phyloP scores from a whole-genome alignment of 2,888 invertebrate species.

The Rhagonycha lutea region DNA sequence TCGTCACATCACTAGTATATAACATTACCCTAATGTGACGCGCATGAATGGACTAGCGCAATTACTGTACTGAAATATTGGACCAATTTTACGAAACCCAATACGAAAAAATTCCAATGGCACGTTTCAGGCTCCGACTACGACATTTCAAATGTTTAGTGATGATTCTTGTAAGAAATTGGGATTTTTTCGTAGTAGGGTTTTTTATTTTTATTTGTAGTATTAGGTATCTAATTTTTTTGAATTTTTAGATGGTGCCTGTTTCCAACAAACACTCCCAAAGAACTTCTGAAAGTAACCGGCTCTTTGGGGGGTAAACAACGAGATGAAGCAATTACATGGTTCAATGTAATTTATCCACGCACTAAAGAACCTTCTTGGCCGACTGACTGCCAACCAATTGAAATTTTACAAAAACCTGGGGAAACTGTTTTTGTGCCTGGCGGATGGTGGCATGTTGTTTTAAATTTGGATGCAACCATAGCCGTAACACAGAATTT shows the following conservation, averaged over 20 bases:
- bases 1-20: too few relatives aligned
- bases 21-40: too few relatives aligned
- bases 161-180: background rate
- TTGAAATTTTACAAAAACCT: conserved; percentile 92
- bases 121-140: background rate
- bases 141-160: too few relatives aligned
- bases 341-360: conserved; percentile 96
- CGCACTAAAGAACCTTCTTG: conserved; percentile 85
- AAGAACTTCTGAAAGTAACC: conserved; percentile 91
- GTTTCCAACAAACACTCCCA: conserved; percentile 95
- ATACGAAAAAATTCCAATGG: background rate
- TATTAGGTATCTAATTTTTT: background rate
- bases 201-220: background rate
- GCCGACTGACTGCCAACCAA: conserved; percentile 89
- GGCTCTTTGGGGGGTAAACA: conserved; percentile 94
- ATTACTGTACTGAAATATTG: too few relatives aligned
- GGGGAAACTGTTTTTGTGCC: conserved; percentile 99
- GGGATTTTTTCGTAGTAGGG: too few relatives aligned
- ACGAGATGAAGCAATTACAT: conserved; percentile 96
- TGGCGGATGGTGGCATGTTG: conserved; percentile 99
- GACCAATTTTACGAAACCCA: background rate
- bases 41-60: too few relatives aligned
- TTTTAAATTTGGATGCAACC: conserved; percentile 93
- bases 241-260: conserved; percentile 85
- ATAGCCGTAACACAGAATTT: conserved; percentile 99